Conservation (phyloP, 2,888 invertebrate genomes). For the Cosmopolites sordidus region DNA sequence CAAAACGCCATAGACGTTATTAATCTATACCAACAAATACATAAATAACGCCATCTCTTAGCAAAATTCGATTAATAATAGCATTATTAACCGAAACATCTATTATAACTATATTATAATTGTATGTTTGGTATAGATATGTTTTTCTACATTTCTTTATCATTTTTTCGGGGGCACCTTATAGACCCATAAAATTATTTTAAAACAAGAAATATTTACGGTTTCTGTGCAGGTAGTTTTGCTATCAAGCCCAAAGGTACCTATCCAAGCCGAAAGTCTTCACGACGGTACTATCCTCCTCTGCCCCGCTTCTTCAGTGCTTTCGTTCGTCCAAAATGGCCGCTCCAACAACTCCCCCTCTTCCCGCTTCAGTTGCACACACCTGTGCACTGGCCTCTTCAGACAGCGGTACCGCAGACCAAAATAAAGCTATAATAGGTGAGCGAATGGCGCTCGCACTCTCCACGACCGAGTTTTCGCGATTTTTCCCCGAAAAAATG, state of each 20-base stretch:
- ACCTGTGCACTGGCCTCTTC: conserved; percentile 32
- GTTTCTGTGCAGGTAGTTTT: neutral
- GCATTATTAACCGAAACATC: too few species aligned
- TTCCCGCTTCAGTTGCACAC: conserved; percentile 26
- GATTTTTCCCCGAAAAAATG: conserved; percentile 11
- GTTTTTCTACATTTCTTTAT: too few species aligned
- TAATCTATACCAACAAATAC: too few species aligned
- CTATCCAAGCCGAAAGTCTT: conserved; percentile 14
- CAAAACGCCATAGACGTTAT: too few species aligned
- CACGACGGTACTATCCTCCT: conserved; percentile 12
- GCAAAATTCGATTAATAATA: too few species aligned
- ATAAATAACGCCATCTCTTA: too few species aligned
- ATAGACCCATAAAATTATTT: too few species aligned
- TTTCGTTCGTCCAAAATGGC: conserved; percentile 27
- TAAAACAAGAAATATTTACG: too few species aligned
- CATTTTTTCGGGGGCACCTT: too few species aligned
- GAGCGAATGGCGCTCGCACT: conserved; percentile 11
- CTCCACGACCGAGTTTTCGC: conserved; percentile 6
- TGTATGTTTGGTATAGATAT: too few species aligned
- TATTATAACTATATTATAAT: too few species aligned
- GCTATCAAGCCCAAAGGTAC: neutral
- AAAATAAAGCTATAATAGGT: conserved; percentile 30
- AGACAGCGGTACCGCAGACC: neutral
- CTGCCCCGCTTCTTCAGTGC: conserved; percentile 25
- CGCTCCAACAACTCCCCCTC: conserved; percentile 24